A percentile compares a stretch with the other conserved stretches of the same genome.
phyloP scores from a whole-genome alignment of 2,888 invertebrate species.

The Epistrophe eligans region DNA sequence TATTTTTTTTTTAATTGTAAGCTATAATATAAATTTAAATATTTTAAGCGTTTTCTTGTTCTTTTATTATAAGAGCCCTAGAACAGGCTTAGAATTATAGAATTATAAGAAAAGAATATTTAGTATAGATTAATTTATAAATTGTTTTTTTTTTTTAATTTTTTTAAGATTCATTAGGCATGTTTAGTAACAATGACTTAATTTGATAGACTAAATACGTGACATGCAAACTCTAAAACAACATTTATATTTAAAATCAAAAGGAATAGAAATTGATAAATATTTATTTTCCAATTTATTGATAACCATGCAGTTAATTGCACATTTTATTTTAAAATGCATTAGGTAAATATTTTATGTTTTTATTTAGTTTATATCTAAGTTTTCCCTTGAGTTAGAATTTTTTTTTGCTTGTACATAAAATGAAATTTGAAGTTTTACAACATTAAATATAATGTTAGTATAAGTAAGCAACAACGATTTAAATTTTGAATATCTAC shows the following conservation, averaged over 20 bases:
- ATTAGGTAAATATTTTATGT: background rate
- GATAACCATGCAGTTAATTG: background rate
- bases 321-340: background rate
- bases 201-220: background rate
- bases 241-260: background rate
- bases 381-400: background rate
- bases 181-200: background rate
- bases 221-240: background rate
- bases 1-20: background rate
- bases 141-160: too few relatives aligned
- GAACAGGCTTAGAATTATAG: slow-evolving; percentile 75
- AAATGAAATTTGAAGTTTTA: too few relatives aligned
- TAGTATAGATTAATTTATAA: too few relatives aligned
- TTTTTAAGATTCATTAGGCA: background rate
- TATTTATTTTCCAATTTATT: background rate
- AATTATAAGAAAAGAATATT: background rate
- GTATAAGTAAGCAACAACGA: too few relatives aligned
- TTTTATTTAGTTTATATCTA: background rate
- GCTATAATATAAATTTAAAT: background rate
- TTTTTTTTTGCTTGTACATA: background rate
- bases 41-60: slow-evolving; percentile 17
- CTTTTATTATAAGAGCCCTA: slow-evolving; percentile 73
- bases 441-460: too few relatives aligned
- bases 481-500: too few relatives aligned
- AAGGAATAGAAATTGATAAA: background rate